Percentiles rank a stretch among this genome's conserved stretches.
phyloP scores from a whole-genome alignment of 2,797 vertebrate species.

The Netta rufina region DNA sequence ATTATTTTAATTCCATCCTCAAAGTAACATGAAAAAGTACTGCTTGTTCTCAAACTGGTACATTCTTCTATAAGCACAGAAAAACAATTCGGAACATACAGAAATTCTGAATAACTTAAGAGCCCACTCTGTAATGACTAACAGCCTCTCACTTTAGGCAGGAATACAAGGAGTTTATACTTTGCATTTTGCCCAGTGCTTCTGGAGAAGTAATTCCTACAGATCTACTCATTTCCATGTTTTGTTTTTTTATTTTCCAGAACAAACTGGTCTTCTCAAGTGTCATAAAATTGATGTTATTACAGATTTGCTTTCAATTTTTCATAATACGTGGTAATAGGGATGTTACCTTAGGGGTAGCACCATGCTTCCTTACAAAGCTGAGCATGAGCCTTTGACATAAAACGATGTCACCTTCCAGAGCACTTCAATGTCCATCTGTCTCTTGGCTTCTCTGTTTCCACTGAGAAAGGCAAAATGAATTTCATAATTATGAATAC shows the following conservation, averaged over 20 bases:
- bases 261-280: neutral
- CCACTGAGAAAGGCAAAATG: neutral
- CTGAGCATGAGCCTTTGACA: neutral
- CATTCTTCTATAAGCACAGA: neutral
- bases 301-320: neutral
- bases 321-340: neutral
- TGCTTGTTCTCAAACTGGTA: neutral
- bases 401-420: neutral
- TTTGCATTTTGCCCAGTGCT: neutral
- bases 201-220: neutral
- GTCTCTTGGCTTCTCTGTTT: neutral
- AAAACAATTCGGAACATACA: neutral
- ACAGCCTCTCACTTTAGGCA: neutral
- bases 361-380: neutral
- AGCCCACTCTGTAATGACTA: conserved; percentile 38
- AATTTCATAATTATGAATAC: neutral
- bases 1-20: conserved; percentile 4
- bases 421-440: neutral
- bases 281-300: neutral
- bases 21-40: conserved; percentile 9
- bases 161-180: neutral
- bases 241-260: neutral
- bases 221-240: neutral
- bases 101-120: conserved; percentile 18
- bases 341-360: neutral